phyloP scores from a whole-genome alignment of 2,888 invertebrate genomes.

The Drosophila birchii region DNA sequence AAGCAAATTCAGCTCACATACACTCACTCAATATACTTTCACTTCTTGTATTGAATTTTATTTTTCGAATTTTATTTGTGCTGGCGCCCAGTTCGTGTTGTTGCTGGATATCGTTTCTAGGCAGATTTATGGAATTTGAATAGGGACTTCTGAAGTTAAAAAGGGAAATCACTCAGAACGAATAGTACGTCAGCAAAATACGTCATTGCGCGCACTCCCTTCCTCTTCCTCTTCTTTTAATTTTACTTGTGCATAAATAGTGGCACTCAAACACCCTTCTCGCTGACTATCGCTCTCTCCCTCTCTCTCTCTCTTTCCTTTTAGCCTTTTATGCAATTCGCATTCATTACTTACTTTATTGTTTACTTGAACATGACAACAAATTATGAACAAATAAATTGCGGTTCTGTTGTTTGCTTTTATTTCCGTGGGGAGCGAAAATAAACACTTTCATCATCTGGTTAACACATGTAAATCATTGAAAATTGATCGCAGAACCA shows the following conservation, averaged over 20 bases:
- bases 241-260: slow-evolving; percentile 34
- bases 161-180: slow-evolving; percentile 6
- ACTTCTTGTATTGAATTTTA: slow-evolving; percentile 76
- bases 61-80: slow-evolving; percentile 49
- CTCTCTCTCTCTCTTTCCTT: neutral
- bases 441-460: slow-evolving; percentile 47
- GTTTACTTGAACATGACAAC: slow-evolving; percentile 45
- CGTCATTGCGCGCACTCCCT: slow-evolving; percentile 22
- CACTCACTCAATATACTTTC: slow-evolving; percentile 68
- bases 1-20: slow-evolving; percentile 20
- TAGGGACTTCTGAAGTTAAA: slow-evolving; percentile 7
- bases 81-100: slow-evolving; percentile 30
- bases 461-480: slow-evolving; percentile 23
- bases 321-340: slow-evolving; percentile 38
- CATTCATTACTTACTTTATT: slow-evolving; percentile 45
- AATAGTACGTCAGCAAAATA: slow-evolving; percentile 18
- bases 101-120: slow-evolving; percentile 53
- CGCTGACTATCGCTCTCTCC: neutral
- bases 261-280: slow-evolving; percentile 15
- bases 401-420: slow-evolving; percentile 12
- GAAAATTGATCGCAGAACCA: slow-evolving; percentile 23
- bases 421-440: slow-evolving; percentile 24
- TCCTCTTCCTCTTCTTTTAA: slow-evolving; percentile 8
- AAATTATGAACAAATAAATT: slow-evolving; percentile 35
- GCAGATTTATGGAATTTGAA: slow-evolving; percentile 59